Conservation (phyloP, 1,140 invertebrate genomes). For the Camponotus vicinus region DNA sequence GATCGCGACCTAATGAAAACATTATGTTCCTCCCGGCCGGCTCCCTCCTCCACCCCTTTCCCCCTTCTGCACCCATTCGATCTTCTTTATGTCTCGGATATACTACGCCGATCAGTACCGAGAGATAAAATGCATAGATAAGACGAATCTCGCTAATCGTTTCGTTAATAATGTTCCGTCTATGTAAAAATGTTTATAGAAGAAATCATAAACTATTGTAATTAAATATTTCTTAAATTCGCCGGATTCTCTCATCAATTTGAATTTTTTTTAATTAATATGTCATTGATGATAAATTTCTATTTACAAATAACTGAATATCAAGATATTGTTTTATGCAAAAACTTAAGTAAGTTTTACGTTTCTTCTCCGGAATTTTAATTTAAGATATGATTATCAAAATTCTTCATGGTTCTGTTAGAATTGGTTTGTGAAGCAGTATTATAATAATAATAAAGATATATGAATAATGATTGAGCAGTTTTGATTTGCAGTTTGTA, state of each 20-base stretch:
- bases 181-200: background rate
- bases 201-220: slow-evolving; percentile 1
- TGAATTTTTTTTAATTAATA: background rate
- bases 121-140: slow-evolving; percentile 34
- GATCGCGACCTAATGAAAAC: slow-evolving; percentile 79
- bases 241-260: background rate
- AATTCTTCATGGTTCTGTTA: too few relatives aligned
- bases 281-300: background rate
- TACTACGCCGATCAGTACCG: background rate
- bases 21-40: slow-evolving; percentile 70
- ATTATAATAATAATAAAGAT: too few relatives aligned
- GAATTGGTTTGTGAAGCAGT: too few relatives aligned
- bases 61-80: background rate
- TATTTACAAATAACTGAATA: background rate
- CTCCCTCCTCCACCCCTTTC: slow-evolving; percentile 3
- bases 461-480: too few relatives aligned
- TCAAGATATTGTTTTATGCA: background rate
- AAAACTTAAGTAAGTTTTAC: too few relatives aligned
- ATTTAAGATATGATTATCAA: too few relatives aligned
- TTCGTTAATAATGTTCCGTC: background rate
- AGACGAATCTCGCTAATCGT: background rate
- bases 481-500: too few relatives aligned
- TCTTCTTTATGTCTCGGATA: slow-evolving; percentile 13
- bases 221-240: background rate
- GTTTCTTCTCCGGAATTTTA: too few relatives aligned